phyloP scores from a whole-genome alignment of 92 coral and sea anemone species.

The Porites divaricata region DNA sequence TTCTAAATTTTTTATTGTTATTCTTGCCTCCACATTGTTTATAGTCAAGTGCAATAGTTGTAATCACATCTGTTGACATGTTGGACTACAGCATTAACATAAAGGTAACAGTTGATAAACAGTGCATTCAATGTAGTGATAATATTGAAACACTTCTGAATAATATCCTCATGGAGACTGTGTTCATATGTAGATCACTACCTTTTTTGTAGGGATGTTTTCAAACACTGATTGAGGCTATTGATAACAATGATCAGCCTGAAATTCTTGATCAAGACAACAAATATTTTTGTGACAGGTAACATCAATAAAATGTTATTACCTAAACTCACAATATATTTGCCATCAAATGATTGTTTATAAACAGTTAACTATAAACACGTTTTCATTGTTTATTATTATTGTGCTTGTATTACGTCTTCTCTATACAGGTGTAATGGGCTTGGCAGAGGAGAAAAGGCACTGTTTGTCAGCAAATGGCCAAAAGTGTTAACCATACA shows the following conservation, averaged over 20 bases:
- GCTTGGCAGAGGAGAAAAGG: conserved; percentile 9
- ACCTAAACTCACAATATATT: no score
- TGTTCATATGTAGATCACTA: no score
- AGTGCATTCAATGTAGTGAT: neutral
- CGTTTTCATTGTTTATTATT: no score
- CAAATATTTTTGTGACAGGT: conserved; percentile 12
- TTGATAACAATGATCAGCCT: conserved; percentile 14
- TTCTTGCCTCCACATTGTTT: no score
- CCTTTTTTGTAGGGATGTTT: conserved; percentile 11
- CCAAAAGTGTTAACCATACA: conserved; percentile 10
- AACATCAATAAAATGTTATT: no score
- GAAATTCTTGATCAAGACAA: conserved; percentile 14
- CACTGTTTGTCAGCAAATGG: conserved; percentile 18
- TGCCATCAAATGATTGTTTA: no score
- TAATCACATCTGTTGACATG: conserved; percentile 7
- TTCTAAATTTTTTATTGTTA: no score
- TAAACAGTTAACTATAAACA: no score
- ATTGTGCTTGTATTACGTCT: no score
- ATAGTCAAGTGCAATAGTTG: no score
- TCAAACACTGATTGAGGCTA: conserved; percentile 15
- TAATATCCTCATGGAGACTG: no score
- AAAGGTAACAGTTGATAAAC: neutral
- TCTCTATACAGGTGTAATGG: conserved; percentile 1
- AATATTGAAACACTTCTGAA: no score
- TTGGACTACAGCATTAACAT: conserved; percentile 11